Conservation (phyloP, 1,140 invertebrate species). For the Microvelia longipes region DNA sequence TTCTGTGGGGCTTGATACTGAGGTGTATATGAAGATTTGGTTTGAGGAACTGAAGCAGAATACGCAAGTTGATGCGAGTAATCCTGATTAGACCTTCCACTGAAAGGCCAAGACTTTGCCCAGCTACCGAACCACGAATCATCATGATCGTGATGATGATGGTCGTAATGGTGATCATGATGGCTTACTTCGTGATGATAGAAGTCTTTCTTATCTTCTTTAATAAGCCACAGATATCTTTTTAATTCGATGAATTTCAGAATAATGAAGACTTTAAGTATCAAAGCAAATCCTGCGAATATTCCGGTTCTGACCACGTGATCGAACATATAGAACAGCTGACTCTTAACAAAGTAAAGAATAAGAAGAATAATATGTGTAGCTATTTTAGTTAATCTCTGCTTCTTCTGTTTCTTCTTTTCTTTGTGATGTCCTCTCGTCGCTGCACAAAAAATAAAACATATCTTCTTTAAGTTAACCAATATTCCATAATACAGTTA, state of each 20-base stretch:
- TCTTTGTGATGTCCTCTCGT: background rate
- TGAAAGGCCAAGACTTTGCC: background rate
- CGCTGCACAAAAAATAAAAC: background rate
- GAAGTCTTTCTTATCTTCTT: conserved; percentile 13
- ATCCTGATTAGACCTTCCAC: background rate
- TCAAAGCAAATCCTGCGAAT: conserved; percentile 13
- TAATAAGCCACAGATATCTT: conserved; percentile 15
- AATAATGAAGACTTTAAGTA: conserved; percentile 13
- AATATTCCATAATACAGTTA: too few species aligned
- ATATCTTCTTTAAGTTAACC: too few species aligned
- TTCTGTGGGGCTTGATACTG: too few species aligned
- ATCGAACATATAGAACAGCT: conserved; percentile 18
- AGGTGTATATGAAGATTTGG: too few species aligned
- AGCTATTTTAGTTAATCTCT: conserved; percentile 11
- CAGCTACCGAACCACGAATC: background rate
- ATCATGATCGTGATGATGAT: conserved; percentile 6
- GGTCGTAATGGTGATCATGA: conserved; percentile 11
- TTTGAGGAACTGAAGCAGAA: too few species aligned
- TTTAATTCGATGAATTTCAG: conserved; percentile 15
- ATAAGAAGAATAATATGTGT: conserved; percentile 14
- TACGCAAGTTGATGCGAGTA: background rate
- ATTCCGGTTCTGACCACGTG: conserved; percentile 14
- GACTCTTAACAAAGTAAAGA: conserved; percentile 15
- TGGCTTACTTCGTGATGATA: conserved; percentile 10
- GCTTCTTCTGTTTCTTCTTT: conserved; percentile 13